Percentiles rank a stretch among this genome's conserved stretches.
Conservation (phyloP, 2,797 vertebrate genomes). For the Tauraco hartlaubi region DNA sequence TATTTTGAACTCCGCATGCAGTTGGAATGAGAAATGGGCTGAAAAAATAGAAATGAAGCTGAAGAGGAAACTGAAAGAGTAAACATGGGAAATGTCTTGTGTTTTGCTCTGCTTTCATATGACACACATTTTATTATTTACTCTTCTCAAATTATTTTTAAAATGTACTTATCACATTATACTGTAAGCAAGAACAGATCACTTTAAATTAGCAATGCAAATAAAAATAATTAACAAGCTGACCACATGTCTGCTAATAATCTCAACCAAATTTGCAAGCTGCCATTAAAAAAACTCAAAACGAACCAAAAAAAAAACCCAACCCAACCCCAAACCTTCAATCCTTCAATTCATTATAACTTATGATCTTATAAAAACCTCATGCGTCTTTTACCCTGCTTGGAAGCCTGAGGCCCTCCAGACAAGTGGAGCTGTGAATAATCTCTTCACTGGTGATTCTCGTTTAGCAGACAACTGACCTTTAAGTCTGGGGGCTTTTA, state of each 20-base stretch:
- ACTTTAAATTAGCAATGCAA: neutral
- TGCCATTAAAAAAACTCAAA: neutral
- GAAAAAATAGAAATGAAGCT: neutral
- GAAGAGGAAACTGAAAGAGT: neutral
- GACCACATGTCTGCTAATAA: neutral
- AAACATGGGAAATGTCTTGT: neutral
- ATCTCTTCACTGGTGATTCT: neutral
- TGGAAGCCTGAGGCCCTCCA: neutral
- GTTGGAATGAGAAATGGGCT: neutral
- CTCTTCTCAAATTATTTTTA: neutral
- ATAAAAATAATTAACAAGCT: neutral
- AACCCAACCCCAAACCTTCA: neutral
- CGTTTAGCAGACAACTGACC: neutral
- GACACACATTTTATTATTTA: neutral
- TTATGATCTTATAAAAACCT: neutral
- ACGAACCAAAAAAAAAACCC: accelerated
- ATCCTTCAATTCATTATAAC: neutral
- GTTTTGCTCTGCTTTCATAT: neutral
- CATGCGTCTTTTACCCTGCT: neutral
- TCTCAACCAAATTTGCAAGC: neutral
- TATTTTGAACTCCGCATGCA: neutral
- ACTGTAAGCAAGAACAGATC: neutral
- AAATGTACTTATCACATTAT: neutral
- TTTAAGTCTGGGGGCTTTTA: neutral
- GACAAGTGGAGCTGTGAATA: neutral